Evolutionary conservation across 2,888 invertebrate species (phyloP).

Genomic region (Lutraria lutraria): DNA sequence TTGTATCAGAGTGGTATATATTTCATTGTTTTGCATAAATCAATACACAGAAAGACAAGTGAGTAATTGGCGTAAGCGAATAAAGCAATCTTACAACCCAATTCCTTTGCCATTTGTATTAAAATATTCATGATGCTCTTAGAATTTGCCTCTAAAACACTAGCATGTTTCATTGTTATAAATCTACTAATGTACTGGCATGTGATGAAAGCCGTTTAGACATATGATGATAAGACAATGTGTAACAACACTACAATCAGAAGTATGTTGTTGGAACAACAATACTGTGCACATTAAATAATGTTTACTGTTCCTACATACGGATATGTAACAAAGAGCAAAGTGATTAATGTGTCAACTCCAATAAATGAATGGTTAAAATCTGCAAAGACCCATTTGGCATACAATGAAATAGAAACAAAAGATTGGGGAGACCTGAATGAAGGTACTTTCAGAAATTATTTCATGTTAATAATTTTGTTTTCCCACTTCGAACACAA

Average conservation of each 20-base stretch:
- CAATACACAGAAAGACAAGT: background rate
- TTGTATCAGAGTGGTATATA: background rate
- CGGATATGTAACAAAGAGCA: background rate
- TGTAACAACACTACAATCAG: background rate
- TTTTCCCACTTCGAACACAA: no score
- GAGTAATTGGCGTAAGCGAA: background rate
- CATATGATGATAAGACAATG: background rate
- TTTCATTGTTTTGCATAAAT: background rate
- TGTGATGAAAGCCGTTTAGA: background rate
- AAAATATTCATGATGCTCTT: background rate
- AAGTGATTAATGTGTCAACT: no score
- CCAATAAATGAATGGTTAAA: no score
- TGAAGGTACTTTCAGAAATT: background rate
- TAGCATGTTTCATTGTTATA: background rate
- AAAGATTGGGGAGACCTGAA: background rate
- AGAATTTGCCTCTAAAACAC: background rate
- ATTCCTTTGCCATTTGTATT: constrained; percentile 3
- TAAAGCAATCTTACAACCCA: background rate
- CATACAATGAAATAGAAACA: no score
- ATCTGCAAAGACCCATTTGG: no score
- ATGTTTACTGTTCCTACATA: background rate
- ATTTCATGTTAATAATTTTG: background rate
- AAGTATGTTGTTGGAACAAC: background rate
- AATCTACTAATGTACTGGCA: background rate
- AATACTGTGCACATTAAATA: background rate